Evolutionary conservation across 2,113 vertebrate species (phyloP).

Genomic region (Forbesichthys papilliferus): DNA sequence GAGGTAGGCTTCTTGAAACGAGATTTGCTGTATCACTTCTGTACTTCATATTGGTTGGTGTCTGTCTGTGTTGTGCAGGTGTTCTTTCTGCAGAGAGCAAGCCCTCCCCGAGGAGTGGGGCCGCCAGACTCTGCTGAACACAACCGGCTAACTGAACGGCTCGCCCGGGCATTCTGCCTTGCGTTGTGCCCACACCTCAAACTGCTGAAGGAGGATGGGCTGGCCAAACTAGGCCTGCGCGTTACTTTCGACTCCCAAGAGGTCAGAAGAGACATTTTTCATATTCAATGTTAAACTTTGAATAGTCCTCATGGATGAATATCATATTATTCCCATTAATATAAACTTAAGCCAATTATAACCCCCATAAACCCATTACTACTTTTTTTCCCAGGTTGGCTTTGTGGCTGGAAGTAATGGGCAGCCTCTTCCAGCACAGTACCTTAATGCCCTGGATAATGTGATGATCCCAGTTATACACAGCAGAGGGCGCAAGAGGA

Average conservation of each 20-base stretch:
- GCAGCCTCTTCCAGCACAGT: constrained; percentile 88
- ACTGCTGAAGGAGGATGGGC: constrained; percentile 94
- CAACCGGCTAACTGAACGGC: constrained; percentile 89
- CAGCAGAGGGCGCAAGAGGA: constrained; percentile 89
- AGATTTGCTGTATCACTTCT: neutral
- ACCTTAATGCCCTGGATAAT: constrained; percentile 92
- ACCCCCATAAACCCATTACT: constrained; percentile 8
- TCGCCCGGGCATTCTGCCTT: constrained; percentile 92
- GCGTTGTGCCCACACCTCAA: constrained; percentile 94
- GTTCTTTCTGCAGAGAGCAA: constrained; percentile 90
- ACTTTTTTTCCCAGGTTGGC: constrained; percentile 80
- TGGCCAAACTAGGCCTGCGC: constrained; percentile 93
- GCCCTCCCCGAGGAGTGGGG: constrained; percentile 80
- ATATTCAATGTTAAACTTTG: too few species aligned
- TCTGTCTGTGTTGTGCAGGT: constrained; percentile 73
- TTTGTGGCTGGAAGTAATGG: constrained; percentile 95
- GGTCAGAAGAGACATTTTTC: constrained; percentile 69
- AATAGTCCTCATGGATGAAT: too few species aligned
- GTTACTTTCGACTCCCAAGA: constrained; percentile 92
- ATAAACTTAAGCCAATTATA: neutral
- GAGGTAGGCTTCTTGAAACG: constrained; percentile 76
- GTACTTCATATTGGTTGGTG: neutral
- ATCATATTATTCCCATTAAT: too few species aligned
- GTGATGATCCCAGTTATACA: constrained; percentile 93
- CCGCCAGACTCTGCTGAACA: constrained; percentile 87